Conservation (phyloP, 1,140 invertebrate species). For the Heliconius eleuchia region DNA sequence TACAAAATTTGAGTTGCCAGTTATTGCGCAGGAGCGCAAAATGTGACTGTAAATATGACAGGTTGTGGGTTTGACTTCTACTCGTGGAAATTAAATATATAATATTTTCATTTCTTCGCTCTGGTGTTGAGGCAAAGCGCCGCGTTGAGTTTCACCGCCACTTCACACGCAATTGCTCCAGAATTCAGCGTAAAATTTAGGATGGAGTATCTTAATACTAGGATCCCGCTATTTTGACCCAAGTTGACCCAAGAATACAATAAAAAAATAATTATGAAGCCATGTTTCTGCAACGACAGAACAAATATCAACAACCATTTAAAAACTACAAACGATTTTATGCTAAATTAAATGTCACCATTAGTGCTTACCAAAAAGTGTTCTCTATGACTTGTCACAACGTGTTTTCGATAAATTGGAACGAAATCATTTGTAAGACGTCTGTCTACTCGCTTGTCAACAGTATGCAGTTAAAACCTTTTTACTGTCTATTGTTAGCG, state of each 20-base stretch:
- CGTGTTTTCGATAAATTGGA: conserved; percentile 15
- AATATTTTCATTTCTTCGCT: too few species aligned
- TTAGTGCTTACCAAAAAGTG: conserved; percentile 12
- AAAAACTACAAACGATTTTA: conserved; percentile 19
- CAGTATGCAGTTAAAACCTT: conserved; percentile 44
- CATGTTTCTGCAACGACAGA: not conserved
- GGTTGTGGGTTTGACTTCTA: too few species aligned
- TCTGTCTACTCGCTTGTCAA: conserved; percentile 56
- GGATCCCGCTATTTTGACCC: too few species aligned
- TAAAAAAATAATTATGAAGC: not conserved
- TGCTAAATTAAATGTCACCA: conserved; percentile 21
- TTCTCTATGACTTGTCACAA: conserved; percentile 9
- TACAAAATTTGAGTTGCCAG: not conserved
- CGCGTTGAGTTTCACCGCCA: too few species aligned
- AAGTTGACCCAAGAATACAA: too few species aligned
- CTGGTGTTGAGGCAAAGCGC: too few species aligned
- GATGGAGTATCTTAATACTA: too few species aligned
- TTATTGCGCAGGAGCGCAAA: too few species aligned
- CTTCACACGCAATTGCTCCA: too few species aligned
- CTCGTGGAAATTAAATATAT: too few species aligned
- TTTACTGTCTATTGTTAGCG: conserved; percentile 72
- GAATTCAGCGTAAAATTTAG: too few species aligned
- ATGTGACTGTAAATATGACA: too few species aligned
- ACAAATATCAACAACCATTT: not conserved
- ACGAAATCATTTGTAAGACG: conserved; percentile 53